Evolutionary conservation across 1,140 invertebrate genomes (phyloP), one percentile per base, ranked within the genome.

Genomic region (Lepidurus packardi): DNA sequence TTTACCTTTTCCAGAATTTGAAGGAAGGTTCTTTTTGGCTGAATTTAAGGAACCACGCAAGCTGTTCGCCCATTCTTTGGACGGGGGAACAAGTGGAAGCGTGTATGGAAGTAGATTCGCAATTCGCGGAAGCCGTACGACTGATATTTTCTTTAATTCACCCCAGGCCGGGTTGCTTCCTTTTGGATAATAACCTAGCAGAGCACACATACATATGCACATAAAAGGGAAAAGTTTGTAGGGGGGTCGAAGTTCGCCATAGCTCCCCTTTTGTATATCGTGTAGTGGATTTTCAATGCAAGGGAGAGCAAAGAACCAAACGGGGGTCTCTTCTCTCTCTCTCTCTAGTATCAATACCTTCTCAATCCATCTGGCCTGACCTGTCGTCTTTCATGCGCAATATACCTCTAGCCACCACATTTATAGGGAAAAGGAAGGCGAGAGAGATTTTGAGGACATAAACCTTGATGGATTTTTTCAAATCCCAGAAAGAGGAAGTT

Each of bases 401-500:
- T 65, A 13, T 65, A n/a, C 13, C 53, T 65, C 53, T 21, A 9
- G 13, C 53, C 21, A 7, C 21, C 8, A 21, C 53, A 65, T 65
- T 65, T 65, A 65, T 65, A 65, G 53, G 13, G 34, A 34, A 34
- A 34, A 34, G 34, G 34, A 65, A 65, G 21, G 13, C 21, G 0
- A n/a, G 53, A 65, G 53, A 7, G 53, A n/a, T 65, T 65, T 21
- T 11, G 53, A 7, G 53, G 16, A 21, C 21, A 21, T 16, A 65
- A 65, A 65, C 9, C 53, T 65, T 65, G 53, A 65, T 65, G 53
- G 53, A 65, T 65, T 65, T 65, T 65, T 65, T n/a, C 53, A n/a
- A 21, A 21, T 65, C 53, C 21, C 4, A 13, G 53, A 65, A 65
- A 21, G 34, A 34, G 53, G 53, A 65, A 7, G 16, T 65, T 65